phyloP scores from a whole-genome alignment of 2,113 vertebrate species.

The Burhinus bistriatus region DNA sequence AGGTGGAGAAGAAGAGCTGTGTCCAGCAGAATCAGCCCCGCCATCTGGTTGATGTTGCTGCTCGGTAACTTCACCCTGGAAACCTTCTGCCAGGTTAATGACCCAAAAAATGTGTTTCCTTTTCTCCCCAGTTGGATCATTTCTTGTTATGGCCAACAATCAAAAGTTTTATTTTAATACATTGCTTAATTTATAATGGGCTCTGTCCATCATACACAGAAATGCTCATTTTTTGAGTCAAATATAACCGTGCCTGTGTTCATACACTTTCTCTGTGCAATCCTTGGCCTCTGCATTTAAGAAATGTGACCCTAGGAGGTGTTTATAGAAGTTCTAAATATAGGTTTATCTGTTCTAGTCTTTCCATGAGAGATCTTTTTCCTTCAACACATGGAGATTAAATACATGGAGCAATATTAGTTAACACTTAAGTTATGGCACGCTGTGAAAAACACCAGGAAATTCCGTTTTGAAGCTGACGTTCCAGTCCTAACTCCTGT shows the following conservation, averaged over 20 bases:
- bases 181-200: not conserved
- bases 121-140: not conserved
- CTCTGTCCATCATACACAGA: not conserved
- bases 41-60: not conserved
- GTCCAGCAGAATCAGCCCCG: not conserved
- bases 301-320: constrained; percentile 35
- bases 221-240: not conserved
- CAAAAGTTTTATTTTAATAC: not conserved
- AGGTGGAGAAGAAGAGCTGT: constrained; percentile 2
- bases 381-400: constrained; percentile 54
- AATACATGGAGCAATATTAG: constrained; percentile 20
- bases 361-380: constrained; percentile 66
- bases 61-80: not conserved
- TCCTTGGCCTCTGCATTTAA: constrained; percentile 7
- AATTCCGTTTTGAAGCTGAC: not conserved
- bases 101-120: not conserved
- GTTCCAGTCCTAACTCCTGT: not conserved
- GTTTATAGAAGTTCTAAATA: constrained; percentile 63
- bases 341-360: constrained; percentile 59
- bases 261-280: not conserved
- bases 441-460: not conserved
- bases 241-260: not conserved
- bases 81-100: not conserved
- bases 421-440: constrained; percentile 41
- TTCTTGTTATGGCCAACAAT: not conserved